A percentile compares a stretch with the other conserved stretches of the same genome.
phyloP scores from a whole-genome alignment of 2,113 vertebrate genomes.

The Percina caprodes region DNA sequence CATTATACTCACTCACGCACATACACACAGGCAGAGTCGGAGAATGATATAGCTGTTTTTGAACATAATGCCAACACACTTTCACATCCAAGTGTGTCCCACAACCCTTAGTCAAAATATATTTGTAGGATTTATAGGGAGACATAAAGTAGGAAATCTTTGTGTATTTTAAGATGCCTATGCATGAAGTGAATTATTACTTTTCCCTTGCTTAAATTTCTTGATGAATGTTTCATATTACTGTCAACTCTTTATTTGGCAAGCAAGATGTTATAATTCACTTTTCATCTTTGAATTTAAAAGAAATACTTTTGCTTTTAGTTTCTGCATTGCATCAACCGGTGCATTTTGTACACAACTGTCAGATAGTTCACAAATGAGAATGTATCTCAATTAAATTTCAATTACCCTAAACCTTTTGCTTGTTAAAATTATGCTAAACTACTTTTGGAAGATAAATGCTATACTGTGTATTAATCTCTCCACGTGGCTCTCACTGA shows the following conservation, averaged over 20 bases:
- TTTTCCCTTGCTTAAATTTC: background rate
- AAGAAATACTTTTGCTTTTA: background rate
- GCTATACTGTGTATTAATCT: background rate
- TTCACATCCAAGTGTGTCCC: background rate
- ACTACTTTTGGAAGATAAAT: background rate
- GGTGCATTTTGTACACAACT: background rate
- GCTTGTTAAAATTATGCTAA: background rate
- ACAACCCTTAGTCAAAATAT: background rate
- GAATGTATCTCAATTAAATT: slow-evolving; percentile 14
- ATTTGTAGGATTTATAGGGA: slow-evolving; percentile 9
- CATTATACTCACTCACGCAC: background rate
- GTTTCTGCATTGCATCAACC: slow-evolving; percentile 8
- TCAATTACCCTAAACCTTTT: background rate
- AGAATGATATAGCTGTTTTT: background rate
- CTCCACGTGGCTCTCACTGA: background rate
- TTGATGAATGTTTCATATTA: background rate
- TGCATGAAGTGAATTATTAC: background rate
- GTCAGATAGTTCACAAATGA: background rate
- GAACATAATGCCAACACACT: background rate
- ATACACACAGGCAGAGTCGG: background rate
- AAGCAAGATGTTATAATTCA: background rate
- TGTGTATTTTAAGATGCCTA: slow-evolving; percentile 15
- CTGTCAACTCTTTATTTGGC: background rate
- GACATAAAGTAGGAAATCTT: background rate
- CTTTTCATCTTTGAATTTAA: background rate